These are phyloP conservation scores for Acrobeloides nanus DNA, from an alignment of 2,888 invertebrate genomes.

Conservation along the genomic window DNA sequence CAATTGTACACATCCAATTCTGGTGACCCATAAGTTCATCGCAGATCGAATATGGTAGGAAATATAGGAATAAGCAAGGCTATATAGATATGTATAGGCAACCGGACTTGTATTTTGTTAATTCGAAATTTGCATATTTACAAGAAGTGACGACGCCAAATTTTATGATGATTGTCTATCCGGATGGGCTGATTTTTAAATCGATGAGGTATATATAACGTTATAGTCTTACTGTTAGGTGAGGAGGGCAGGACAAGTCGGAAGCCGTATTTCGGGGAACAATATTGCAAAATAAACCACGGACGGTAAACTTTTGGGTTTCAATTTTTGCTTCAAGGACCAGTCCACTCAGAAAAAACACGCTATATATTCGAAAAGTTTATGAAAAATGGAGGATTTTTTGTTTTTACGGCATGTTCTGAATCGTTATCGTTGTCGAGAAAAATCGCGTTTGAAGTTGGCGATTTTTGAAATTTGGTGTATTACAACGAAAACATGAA, in stretches of 20 bases:
- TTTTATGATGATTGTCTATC: constrained; percentile 47
- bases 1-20: constrained; percentile 52
- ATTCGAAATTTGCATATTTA: constrained; percentile 51
- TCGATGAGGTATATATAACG: constrained; percentile 37
- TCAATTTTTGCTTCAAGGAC: too few species aligned
- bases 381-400: too few species aligned
- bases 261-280: too few species aligned
- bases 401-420: too few species aligned
- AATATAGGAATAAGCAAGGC: background rate
- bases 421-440: too few species aligned
- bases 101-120: constrained; percentile 52
- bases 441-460: too few species aligned
- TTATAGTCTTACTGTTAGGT: background rate
- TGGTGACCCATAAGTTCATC: constrained; percentile 42
- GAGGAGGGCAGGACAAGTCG: background rate
- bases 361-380: too few species aligned
- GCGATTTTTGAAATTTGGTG: too few species aligned
- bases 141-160: constrained; percentile 38
- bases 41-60: constrained; percentile 38
- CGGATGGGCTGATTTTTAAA: constrained; percentile 53
- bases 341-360: too few species aligned
- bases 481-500: too few species aligned
- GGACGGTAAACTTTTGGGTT: too few species aligned
- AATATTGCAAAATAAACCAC: too few species aligned
- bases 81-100: constrained; percentile 17